A percentile compares a stretch with the other conserved stretches of the same genome.
Evolutionary conservation across 2,888 invertebrate species (phyloP).

Genomic region (Sinotaia quadrata): DNA sequence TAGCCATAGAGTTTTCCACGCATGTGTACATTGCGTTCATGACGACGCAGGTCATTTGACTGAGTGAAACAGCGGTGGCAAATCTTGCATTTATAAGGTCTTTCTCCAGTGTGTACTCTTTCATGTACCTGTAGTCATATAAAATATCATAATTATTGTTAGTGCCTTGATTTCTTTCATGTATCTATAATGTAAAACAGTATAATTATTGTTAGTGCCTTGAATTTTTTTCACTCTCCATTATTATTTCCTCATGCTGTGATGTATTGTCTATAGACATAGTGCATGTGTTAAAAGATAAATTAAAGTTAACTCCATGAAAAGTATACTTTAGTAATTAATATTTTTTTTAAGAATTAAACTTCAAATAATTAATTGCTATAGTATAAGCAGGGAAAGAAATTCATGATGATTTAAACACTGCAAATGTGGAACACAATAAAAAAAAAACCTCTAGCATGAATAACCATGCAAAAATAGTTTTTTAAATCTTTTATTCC

Average conservation of each 20-base stretch:
- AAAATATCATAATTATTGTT: background rate
- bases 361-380: no score
- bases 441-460: background rate
- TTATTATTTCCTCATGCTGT: background rate
- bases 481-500: background rate
- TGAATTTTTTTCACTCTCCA: background rate
- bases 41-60: conserved; percentile 63
- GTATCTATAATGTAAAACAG: no score
- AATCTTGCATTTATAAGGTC: conserved; percentile 64
- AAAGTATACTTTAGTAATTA: no score
- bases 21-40: conserved; percentile 67
- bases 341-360: no score
- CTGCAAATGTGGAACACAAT: background rate
- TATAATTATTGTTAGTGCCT: no score
- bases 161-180: background rate
- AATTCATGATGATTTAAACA: no score
- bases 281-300: no score
- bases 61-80: conserved; percentile 66
- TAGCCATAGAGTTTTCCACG: conserved; percentile 62
- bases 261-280: no score
- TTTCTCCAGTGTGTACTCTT: conserved; percentile 60
- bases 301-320: no score
- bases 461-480: background rate
- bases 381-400: no score
- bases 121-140: conserved; percentile 50